Evolutionary conservation across 2,113 vertebrate species (phyloP).

Genomic region (Tylochromis polylepis): DNA sequence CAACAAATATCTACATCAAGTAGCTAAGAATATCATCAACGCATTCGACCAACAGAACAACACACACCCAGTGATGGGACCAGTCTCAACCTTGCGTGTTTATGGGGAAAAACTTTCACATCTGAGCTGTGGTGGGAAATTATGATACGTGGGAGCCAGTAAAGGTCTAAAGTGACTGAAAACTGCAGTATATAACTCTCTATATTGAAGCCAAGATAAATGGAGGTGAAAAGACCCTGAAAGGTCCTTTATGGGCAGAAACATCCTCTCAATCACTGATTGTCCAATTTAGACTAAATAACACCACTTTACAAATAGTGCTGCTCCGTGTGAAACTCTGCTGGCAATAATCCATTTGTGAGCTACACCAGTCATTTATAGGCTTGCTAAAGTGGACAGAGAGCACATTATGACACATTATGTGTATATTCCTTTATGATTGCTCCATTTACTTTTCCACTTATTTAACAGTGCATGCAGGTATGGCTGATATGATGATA

Average conservation of each 20-base stretch:
- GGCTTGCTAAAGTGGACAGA: background rate
- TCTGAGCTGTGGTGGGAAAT: background rate
- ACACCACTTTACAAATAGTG: background rate
- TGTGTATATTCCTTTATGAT: background rate
- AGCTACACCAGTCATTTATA: background rate
- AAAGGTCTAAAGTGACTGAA: background rate
- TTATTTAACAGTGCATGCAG: background rate
- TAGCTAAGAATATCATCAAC: background rate
- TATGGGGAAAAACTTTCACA: background rate
- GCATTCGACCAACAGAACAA: background rate
- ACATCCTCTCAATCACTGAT: background rate
- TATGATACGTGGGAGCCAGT: background rate
- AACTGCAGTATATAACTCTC: background rate
- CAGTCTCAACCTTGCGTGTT: background rate
- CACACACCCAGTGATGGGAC: background rate
- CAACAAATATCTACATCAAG: background rate
- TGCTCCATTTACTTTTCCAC: background rate
- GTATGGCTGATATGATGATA: background rate
- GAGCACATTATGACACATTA: background rate
- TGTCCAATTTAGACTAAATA: slow-evolving; percentile 15
- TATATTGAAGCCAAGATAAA: background rate
- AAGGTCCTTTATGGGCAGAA: background rate
- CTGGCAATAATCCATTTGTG: background rate
- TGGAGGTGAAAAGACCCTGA: background rate
- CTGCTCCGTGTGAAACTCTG: background rate